Evolutionary conservation across 2,888 invertebrate genomes (phyloP), one percentile per base, ranked within the genome.

Genomic region (Colostygia pectinataria): DNA sequence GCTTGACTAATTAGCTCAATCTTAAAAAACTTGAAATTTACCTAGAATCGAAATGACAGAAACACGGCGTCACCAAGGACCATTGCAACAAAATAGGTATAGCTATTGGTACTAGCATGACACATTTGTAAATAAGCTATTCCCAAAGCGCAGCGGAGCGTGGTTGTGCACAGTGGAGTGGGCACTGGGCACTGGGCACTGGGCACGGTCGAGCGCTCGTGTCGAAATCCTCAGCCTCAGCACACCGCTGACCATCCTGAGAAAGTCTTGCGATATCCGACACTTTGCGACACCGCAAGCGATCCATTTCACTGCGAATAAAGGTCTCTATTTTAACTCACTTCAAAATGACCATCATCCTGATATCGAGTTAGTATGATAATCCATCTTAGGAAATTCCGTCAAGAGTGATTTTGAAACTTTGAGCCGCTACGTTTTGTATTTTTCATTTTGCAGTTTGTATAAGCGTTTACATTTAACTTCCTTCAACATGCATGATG

Each of bases 131-230:
- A 44, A 42, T 44, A 39, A 38, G 51, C 23, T 37, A 15, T 65
- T 66, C 66, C 64, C 66, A 59, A 56, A 47, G 56, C 36, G 45
- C 61, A 55, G 55, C 62, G 62, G 48, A 59, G 65, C 68, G 65
- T 62, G 63, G 56, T 68, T 47, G 53, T n/a, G 37, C 44, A 15
- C 40, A 48, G 57, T 52, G 53, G 48, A n/a, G n/a, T 57, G 51
- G 45, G 50, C 49, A 34, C 50, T n/a, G n/a, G 53, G 37, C 44
- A 15, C 40, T 49, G 57, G 53, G 53, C 50, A n/a, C n/a, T 57
- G 51, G 45, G 50, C 49, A 34, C 50, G 36, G 33, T 34, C 40
- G 24, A 40, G 39, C 28, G 46, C 15, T 39, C 45, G 45, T 46
- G 45, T 46, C 28, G 32, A 27, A 39, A 23, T 32, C 46, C 33